A percentile compares a stretch with the other conserved stretches of the same genome.
Conservation (phyloP, 1,140 invertebrate genomes). For the Drosophila sp. region DNA sequence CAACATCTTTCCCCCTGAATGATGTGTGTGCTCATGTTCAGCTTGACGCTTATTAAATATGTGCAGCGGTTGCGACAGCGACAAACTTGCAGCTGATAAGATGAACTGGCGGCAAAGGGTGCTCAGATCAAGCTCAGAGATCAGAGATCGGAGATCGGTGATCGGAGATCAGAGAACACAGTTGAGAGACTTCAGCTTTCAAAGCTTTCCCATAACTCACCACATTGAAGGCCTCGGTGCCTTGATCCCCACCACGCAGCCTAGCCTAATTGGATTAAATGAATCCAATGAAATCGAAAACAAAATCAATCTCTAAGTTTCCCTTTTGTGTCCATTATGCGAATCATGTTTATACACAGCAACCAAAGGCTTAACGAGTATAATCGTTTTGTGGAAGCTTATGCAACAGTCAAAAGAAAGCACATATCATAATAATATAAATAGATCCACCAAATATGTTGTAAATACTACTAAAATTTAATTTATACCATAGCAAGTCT, state of each 20-base stretch:
- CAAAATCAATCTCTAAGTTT: conserved; percentile 64
- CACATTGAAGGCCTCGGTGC: conserved; percentile 37
- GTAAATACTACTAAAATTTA: no score
- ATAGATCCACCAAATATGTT: not conserved
- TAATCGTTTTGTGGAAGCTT: not conserved
- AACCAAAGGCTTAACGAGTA: not conserved
- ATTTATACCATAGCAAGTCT: no score
- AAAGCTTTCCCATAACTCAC: conserved; percentile 76
- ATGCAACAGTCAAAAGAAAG: not conserved
- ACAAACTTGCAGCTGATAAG: conserved; percentile 52
- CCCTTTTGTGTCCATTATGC: conserved; percentile 34
- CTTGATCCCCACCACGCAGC: conserved; percentile 28
- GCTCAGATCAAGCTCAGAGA: conserved; percentile 4
- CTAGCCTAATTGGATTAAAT: conserved; percentile 81
- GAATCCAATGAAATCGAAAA: conserved; percentile 73
- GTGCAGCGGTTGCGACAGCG: conserved; percentile 45
- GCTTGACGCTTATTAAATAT: conserved; percentile 76
- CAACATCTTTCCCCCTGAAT: conserved; percentile 37
- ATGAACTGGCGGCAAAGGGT: not conserved
- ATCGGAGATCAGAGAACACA: conserved; percentile 14
- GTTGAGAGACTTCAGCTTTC: conserved; percentile 25
- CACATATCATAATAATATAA: no score
- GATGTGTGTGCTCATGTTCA: conserved; percentile 68
- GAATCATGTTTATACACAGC: conserved; percentile 68
- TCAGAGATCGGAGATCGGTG: not conserved